phyloP scores from a whole-genome alignment of 2,888 invertebrate species.

The Aphidoletes aphidimyza region DNA sequence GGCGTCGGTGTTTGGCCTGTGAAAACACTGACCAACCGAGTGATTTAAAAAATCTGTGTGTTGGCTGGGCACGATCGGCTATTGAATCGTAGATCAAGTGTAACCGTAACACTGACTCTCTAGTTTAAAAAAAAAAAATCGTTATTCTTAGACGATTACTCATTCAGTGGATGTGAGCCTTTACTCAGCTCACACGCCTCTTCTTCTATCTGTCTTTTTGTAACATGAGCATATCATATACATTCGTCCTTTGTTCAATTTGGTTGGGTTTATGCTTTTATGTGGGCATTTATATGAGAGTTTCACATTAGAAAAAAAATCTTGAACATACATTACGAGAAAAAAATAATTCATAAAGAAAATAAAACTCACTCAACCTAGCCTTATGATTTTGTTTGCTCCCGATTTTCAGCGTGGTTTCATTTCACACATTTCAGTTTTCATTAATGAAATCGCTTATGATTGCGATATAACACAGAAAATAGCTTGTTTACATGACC shows the following conservation, averaged over 20 bases:
- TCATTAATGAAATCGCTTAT: constrained; percentile 22
- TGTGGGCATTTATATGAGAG: not conserved
- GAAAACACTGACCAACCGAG: no score
- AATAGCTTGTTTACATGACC: constrained; percentile 50
- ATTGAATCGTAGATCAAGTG: not conserved
- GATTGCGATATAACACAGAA: constrained; percentile 1
- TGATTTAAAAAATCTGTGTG: no score
- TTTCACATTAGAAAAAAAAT: not conserved
- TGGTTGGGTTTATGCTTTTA: not conserved
- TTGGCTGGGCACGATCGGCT: not conserved
- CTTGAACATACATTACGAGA: no score
- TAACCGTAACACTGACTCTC: not conserved
- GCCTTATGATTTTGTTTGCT: no score
- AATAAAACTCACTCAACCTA: no score
- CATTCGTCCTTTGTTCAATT: not conserved
- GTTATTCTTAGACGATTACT: constrained; percentile 53
- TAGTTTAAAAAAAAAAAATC: no score
- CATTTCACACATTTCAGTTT: not conserved
- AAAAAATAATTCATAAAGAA: no score
- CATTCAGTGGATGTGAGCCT: not conserved
- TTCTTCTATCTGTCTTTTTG: not conserved
- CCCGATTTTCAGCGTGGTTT: not conserved
- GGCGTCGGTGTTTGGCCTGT: constrained; percentile 25
- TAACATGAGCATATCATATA: no score
- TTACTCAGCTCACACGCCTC: not conserved